A percentile compares a stretch with the other conserved stretches of the same genome.
Evolutionary conservation across 2,797 vertebrate genomes (phyloP).

Genomic region (Amniataba percoides): DNA sequence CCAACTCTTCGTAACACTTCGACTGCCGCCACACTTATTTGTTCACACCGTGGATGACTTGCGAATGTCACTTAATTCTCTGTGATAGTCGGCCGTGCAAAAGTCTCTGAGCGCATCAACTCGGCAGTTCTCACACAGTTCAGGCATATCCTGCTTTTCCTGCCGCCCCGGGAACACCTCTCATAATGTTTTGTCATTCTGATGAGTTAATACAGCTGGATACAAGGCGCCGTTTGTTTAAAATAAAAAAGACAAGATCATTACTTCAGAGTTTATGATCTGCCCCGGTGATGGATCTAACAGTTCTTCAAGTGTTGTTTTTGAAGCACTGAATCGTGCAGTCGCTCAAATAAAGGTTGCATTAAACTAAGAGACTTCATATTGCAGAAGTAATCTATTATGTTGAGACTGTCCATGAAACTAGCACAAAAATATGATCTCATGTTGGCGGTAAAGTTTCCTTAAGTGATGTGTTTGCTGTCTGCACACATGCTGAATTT

Average conservation of each 20-base stretch:
- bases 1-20: not conserved
- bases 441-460: constrained; percentile 3
- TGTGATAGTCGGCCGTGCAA: not conserved
- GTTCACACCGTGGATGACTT: constrained; percentile 7
- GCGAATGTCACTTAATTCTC: constrained; percentile 9
- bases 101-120: not conserved
- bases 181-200: not conserved
- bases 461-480: constrained; percentile 2
- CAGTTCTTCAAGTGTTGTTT: constrained; percentile 11
- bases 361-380: not conserved
- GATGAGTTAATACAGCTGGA: constrained; percentile 18
- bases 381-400: not conserved
- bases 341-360: constrained; percentile 1
- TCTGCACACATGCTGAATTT: constrained; percentile 6
- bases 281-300: constrained; percentile 2
- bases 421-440: constrained; percentile 2
- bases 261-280: constrained; percentile 20
- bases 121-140: not conserved
- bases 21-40: constrained; percentile 2
- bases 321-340: constrained; percentile 5
- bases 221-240: constrained; percentile 5
- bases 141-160: constrained; percentile 1
- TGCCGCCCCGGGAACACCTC: constrained; percentile 1
- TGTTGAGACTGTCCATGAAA: not conserved
- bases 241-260: constrained; percentile 3